phyloP scores from a whole-genome alignment of 2,113 vertebrate species.

The Saguinus imperator region DNA sequence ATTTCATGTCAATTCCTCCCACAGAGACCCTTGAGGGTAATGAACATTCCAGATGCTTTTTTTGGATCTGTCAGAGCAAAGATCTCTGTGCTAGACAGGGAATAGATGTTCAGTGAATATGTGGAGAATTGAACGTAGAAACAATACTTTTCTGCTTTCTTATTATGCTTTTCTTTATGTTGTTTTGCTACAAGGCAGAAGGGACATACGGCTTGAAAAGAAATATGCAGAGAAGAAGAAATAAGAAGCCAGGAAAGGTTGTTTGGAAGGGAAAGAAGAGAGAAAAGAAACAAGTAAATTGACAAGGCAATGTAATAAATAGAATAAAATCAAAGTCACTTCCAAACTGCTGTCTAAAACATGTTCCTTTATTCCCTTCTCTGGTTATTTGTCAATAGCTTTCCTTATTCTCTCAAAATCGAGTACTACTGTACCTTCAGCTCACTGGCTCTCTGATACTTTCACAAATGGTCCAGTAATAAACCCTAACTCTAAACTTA shows the following conservation, averaged over 20 bases:
- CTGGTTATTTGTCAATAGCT: background rate
- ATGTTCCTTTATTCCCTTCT: background rate
- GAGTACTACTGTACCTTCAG: background rate
- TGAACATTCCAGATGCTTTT: conserved; percentile 9
- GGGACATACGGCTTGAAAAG: background rate
- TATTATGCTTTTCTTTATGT: background rate
- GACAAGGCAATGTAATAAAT: background rate
- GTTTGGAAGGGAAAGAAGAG: background rate
- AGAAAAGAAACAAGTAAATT: background rate
- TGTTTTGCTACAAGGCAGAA: conserved; percentile 4
- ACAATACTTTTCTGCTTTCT: background rate
- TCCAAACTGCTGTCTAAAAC: background rate
- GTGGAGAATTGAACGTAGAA: background rate
- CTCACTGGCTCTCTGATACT: background rate
- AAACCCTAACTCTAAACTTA: background rate
- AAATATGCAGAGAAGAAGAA: background rate
- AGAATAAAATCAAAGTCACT: background rate
- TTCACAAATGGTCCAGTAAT: background rate
- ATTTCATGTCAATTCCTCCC: background rate
- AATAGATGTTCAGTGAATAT: background rate
- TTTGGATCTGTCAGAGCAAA: conserved; percentile 13
- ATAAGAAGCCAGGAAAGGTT: background rate
- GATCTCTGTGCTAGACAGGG: background rate
- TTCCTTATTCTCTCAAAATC: conserved; percentile 5
- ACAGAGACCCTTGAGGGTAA: background rate